Evolutionary conservation across 2,888 invertebrate genomes (phyloP), one percentile per base, ranked within the genome.

Genomic region (Choreutis nemorana): DNA sequence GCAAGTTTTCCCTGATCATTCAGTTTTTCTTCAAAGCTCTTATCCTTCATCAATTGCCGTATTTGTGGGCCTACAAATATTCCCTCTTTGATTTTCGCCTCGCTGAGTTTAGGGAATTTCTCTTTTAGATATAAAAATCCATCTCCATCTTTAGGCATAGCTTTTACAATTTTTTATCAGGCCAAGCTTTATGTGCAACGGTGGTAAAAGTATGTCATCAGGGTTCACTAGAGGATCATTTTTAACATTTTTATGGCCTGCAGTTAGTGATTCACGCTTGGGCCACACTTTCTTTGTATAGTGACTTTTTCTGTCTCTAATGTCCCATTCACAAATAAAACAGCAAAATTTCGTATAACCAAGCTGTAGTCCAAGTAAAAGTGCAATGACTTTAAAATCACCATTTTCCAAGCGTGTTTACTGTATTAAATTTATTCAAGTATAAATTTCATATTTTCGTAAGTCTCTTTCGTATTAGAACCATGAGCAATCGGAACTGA

Each of bases 81-180:
- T n/a, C 10, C 24, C 6, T 24, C 24, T 24, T 24, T 24, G 4
- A 24, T 11, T 12, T 24, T 24, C 13, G 12, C 24, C 3, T 24
- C 24, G 13, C 12, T 11, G 6, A 24, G n/a, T 31, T 24, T 28
- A 31, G 23, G 32, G 30, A 31, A 36, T 34, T 30, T 33, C 11
- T 23, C 18, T 24, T 24, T 28, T 9, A 31, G 22, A 21, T 26
- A 28, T 23, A 18, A 23, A 20, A 28, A 28, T 18, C 31, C 23
- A 28, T 7, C 7, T 1, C 31, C 33, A 33, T 30, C 29, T 26
- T 26, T 36, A 26, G 4, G 18, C 32, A 28, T 27, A 29, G 28
- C 26, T 31, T 31, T 33, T 33, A 31, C 35, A 35, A 26, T 33
- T 24, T 24, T 23, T 34, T 22, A 20, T 26, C 21, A 13, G 30